Percentiles rank a stretch among this genome's conserved stretches.
Evolutionary conservation across 2,797 vertebrate genomes (phyloP).

Genomic region (Arctocebus calabarensis): DNA sequence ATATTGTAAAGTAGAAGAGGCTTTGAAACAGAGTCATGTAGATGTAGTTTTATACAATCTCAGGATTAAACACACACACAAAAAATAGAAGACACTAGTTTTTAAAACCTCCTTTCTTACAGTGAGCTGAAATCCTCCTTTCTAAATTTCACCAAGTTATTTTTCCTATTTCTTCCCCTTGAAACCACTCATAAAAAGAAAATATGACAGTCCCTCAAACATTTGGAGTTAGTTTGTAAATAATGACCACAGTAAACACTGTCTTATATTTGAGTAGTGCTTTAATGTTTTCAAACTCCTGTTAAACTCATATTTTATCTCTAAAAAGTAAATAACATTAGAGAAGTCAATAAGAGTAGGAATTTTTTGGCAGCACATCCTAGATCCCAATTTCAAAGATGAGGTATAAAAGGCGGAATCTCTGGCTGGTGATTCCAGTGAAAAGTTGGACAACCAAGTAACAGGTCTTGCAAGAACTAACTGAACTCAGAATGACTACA

Average conservation of each 20-base stretch:
- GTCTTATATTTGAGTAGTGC: not conserved
- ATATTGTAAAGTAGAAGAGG: not conserved
- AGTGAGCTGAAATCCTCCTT: not conserved
- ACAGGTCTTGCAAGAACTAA: not conserved
- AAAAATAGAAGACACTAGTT: not conserved
- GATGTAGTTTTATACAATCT: not conserved
- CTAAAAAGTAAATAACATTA: not conserved
- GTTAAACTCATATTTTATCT: not conserved
- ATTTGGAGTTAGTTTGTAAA: not conserved
- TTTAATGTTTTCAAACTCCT: slow-evolving; percentile 15
- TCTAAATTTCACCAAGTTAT: not conserved
- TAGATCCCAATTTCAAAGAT: not conserved
- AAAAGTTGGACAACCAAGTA: not conserved
- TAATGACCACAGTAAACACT: not conserved
- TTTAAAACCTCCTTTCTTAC: not conserved
- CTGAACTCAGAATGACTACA: not conserved
- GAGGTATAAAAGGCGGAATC: not conserved
- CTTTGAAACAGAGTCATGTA: not conserved
- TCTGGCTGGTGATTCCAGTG: not conserved
- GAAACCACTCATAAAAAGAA: not conserved
- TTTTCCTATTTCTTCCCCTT: slow-evolving; percentile 8
- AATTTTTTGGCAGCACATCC: not conserved
- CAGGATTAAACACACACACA: not conserved
- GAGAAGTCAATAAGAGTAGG: not conserved
- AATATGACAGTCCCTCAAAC: not conserved